phyloP scores from a whole-genome alignment of 2,888 invertebrate genomes.

The Campoplex capitator region DNA sequence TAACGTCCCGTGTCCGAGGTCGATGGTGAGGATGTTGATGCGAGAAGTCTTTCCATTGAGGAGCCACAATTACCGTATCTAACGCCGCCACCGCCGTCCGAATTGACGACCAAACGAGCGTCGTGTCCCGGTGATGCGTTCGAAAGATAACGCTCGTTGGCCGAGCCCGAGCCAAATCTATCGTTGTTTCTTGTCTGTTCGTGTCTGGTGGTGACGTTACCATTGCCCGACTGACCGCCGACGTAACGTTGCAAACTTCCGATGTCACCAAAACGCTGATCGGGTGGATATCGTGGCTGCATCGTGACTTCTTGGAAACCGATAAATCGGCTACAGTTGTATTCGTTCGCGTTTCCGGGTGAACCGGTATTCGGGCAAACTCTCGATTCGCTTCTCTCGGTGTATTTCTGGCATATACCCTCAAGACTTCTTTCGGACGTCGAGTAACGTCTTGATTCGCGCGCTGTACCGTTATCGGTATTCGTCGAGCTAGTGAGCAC shows the following conservation, averaged over 20 bases:
- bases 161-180: conserved; percentile 71
- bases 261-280: conserved; percentile 80
- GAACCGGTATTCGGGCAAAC: conserved; percentile 75
- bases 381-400: conserved; percentile 72
- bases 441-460: conserved; percentile 72
- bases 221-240: conserved; percentile 38
- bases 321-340: conserved; percentile 73
- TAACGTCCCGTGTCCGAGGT: conserved; percentile 78
- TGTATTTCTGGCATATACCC: conserved; percentile 79
- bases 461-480: conserved; percentile 53
- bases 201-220: conserved; percentile 53
- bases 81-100: conserved; percentile 58
- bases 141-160: conserved; percentile 77
- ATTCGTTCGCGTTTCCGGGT: conserved; percentile 75
- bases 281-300: conserved; percentile 77
- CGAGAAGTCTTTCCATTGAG: conserved; percentile 81
- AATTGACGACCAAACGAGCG: conserved; percentile 55
- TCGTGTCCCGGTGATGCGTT: conserved; percentile 77
- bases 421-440: conserved; percentile 76
- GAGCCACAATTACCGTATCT: conserved; percentile 71
- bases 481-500: conserved; percentile 65
- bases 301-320: conserved; percentile 76
- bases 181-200: conserved; percentile 77
- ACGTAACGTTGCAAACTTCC: conserved; percentile 76
- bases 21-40: conserved; percentile 79